Evolutionary conservation across 2,797 vertebrate species (phyloP), one percentile per base, ranked within the genome.

Genomic region (Aplochiton taeniatus): DNA sequence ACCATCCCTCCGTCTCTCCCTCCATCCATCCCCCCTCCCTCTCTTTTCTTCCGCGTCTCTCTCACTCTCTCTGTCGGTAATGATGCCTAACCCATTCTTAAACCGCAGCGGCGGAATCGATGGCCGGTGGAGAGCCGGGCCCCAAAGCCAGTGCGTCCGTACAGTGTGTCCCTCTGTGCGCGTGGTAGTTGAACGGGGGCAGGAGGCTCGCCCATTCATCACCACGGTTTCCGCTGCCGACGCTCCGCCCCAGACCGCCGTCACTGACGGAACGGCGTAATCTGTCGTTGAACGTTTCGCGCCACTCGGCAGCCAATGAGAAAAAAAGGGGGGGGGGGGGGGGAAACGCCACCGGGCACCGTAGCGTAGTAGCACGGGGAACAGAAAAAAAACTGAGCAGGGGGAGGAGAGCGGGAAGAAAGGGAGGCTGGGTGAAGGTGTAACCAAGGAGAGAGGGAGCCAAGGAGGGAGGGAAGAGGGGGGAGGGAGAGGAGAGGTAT

Each of bases 401-500:
- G 20, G 1, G 13, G 58, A 50, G 19, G 52, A 85, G n/a, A 82
- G 80, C 74, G 73, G 79, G 72, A 82, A 54, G 54, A 11, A 31
- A 58, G 9, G 44, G 50, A 44, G 80, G 83, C 12, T 41, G 43
- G 57, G 60, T 61, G 74, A 73, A 65, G 73, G 78, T 68, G 84
- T 17, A 62, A 54, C 16, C 52, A 66, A 61, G 61, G 73, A 80
- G 82, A 68, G 59, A 83, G 82, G 81, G 78, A 83, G 74, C 12
- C 79, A 81, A 83, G 88, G 53, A 46, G 72, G 56, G 61, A 68
- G 31, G 53, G 63, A 45, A n/a, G 43, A 4, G 41, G 74, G 68
- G 70, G 71, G 79, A 68, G 7, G 13, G 20, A 18, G 80, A 82
- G 83, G 3, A 85, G 87, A 76, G 83, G 81, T 92, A 92, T 94